These are phyloP conservation scores for Acridotheres tristis DNA, from an alignment of 2,797 vertebrate genomes.

Conservation along the genomic window DNA sequence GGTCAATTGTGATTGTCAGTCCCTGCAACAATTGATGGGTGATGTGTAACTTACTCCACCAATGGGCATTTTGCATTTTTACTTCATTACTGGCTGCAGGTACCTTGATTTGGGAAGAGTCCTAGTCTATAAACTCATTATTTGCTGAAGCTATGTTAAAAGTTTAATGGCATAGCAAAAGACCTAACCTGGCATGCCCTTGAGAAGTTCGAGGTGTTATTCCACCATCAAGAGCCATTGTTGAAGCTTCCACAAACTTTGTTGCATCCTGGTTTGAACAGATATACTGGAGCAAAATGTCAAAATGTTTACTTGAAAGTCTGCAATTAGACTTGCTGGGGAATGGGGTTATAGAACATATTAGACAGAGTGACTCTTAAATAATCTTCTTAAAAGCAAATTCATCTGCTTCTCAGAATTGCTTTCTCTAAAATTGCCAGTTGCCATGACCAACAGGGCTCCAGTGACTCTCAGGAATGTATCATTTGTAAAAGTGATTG, in stretches of 20 bases:
- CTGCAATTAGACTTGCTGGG: not conserved
- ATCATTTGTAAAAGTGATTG: not conserved
- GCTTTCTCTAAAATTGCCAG: not conserved
- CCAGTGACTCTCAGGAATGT: not conserved
- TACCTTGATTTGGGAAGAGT: not conserved
- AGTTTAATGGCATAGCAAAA: not conserved
- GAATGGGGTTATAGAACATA: not conserved
- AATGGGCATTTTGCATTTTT: not conserved
- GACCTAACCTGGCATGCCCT: not conserved
- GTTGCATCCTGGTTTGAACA: not conserved
- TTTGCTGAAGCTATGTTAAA: not conserved
- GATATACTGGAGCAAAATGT: not conserved
- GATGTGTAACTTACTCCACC: accelerated
- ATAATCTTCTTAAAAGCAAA: not conserved
- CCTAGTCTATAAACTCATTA: not conserved
- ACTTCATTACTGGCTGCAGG: not conserved
- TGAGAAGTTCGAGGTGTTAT: not conserved
- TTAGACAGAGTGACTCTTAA: not conserved
- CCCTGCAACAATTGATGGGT: not conserved
- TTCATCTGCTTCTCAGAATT: constrained; percentile 13
- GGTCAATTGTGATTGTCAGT: not conserved
- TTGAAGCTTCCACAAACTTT: not conserved
- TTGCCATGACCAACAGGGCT: not conserved
- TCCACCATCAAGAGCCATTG: not conserved
- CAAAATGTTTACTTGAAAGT: not conserved